Percentiles rank a stretch among this genome's conserved stretches.
phyloP scores from a whole-genome alignment of 1,140 invertebrate species.

The Dinothrombium tinctorium region DNA sequence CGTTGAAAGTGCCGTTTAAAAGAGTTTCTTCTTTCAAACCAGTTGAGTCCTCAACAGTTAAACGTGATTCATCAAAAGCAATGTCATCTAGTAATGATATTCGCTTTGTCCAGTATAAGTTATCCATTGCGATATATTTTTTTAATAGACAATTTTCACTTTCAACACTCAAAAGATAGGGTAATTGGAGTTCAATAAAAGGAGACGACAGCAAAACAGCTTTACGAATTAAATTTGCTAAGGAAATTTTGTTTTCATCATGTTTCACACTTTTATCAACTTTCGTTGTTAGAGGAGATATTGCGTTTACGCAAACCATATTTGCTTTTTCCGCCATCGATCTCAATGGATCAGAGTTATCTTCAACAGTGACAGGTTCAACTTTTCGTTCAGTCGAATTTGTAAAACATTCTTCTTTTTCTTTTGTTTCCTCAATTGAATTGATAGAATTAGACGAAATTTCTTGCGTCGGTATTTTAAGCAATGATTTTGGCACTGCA shows the following conservation, averaged over 20 bases:
- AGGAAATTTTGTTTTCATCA: background rate
- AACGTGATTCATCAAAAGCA: background rate
- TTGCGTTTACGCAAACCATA: conserved; percentile 1
- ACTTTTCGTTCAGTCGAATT: background rate
- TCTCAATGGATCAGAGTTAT: conserved; percentile 12
- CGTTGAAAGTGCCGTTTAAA: background rate
- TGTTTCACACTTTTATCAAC: background rate
- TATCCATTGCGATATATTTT: conserved; percentile 1
- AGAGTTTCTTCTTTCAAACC: background rate
- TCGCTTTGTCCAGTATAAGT: background rate
- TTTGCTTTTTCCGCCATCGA: background rate
- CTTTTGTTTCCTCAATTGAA: conserved; percentile 1
- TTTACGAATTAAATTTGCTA: background rate
- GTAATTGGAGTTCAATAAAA: background rate
- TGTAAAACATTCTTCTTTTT: background rate
- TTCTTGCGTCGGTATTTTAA: background rate
- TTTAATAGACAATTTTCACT: background rate
- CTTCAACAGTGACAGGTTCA: conserved; percentile 2
- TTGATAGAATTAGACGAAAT: background rate
- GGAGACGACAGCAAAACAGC: background rate
- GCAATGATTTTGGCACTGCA: conserved; percentile 36
- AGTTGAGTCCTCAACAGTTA: background rate
- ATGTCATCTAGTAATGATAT: background rate
- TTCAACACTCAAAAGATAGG: background rate
- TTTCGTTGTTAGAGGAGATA: background rate